Conservation (phyloP, 2,888 invertebrate genomes). For the Tachina lurida region DNA sequence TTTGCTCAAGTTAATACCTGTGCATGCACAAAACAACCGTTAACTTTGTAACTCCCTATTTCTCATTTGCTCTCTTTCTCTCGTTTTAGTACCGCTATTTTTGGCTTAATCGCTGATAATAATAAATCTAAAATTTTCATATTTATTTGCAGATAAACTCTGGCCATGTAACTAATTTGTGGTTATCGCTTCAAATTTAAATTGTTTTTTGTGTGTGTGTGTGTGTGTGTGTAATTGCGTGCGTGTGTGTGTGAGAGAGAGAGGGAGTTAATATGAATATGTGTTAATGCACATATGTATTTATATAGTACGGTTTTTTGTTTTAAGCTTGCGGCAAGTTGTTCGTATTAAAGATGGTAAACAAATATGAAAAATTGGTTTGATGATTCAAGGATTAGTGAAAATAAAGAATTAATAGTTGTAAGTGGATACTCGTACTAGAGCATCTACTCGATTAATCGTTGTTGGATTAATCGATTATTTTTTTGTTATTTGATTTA, state of each 20-base stretch:
- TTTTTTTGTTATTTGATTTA: no score
- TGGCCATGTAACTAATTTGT: conserved; percentile 70
- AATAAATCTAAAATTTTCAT: conserved; percentile 70
- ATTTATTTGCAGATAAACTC: conserved; percentile 69
- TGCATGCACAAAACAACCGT: conserved; percentile 31
- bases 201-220: conserved; percentile 43
- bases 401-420: no score
- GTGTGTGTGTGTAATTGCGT: background rate
- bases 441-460: no score
- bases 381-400: no score
- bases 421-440: no score
- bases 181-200: conserved; percentile 67
- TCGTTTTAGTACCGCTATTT: conserved; percentile 17
- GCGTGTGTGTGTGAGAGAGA: background rate
- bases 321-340: no score
- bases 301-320: no score
- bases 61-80: background rate
- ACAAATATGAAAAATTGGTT: no score
- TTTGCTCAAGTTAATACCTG: conserved; percentile 33
- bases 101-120: conserved; percentile 64
- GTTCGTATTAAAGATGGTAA: no score
- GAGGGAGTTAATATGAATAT: no score
- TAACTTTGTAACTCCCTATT: conserved; percentile 8
- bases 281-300: no score
- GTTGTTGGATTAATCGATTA: no score